These are phyloP conservation scores for Budorcas taxicolor DNA, from an alignment of 2,113 vertebrate genomes.

Conservation along the genomic window DNA sequence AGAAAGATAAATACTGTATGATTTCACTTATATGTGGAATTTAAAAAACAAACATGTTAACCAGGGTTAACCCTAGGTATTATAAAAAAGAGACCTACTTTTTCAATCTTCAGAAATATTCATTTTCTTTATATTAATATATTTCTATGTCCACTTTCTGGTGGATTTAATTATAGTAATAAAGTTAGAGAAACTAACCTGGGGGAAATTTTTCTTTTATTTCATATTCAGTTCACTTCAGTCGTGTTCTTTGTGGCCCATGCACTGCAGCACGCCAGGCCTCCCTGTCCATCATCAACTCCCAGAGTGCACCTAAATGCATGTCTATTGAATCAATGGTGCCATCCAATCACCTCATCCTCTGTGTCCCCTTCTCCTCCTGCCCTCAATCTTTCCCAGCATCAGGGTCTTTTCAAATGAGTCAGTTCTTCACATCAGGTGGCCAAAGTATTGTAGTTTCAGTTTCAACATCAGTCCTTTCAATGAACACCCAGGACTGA, in stretches of 20 bases:
- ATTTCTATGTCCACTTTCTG: neutral
- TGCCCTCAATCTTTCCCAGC: rapidly evolving
- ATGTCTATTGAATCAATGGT: neutral
- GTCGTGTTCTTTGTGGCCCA: rapidly evolving
- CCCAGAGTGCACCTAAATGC: neutral
- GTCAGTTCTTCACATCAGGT: neutral
- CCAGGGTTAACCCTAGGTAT: neutral
- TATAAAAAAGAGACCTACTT: neutral
- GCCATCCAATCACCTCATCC: neutral
- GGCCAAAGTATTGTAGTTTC: neutral
- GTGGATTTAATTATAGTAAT: neutral
- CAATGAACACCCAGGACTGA: neutral
- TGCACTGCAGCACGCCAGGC: neutral
- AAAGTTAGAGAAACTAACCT: neutral
- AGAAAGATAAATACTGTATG: neutral
- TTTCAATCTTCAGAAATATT: neutral
- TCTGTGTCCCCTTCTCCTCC: neutral
- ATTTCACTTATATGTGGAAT: neutral
- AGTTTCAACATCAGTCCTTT: neutral
- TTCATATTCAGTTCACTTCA: neutral
- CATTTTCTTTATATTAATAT: neutral
- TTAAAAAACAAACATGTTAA: neutral
- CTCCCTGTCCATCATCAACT: neutral
- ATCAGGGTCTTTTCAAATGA: neutral
- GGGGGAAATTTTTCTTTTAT: neutral